phyloP scores from a whole-genome alignment of 2,113 vertebrate species.

The Isichthys henryi region DNA sequence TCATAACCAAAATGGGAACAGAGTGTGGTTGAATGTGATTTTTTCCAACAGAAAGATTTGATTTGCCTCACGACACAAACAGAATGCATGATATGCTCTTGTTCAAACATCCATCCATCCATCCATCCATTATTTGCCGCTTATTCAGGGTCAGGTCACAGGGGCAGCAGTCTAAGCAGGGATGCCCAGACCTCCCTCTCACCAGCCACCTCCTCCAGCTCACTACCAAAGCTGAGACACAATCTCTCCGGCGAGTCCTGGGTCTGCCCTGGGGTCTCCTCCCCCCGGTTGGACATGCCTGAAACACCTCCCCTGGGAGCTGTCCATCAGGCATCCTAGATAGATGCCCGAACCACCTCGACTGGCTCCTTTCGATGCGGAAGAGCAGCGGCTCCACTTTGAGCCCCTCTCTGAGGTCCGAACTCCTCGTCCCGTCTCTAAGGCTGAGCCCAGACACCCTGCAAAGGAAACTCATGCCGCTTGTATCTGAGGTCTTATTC shows the following conservation, averaged over 20 bases:
- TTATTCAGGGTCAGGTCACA: not conserved
- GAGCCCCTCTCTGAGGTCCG: too few species aligned
- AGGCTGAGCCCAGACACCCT: not conserved
- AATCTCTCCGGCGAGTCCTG: not conserved
- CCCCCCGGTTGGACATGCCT: too few species aligned
- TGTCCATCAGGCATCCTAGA: too few species aligned
- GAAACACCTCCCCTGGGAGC: too few species aligned
- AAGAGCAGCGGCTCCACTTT: too few species aligned
- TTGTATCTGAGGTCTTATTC: not conserved
- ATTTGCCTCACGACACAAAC: not conserved
- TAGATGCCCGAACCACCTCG: too few species aligned
- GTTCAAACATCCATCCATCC: not conserved
- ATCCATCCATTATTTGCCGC: too few species aligned
- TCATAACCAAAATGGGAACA: not conserved
- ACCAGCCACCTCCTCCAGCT: not conserved
- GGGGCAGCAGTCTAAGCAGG: not conserved
- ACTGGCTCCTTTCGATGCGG: too few species aligned
- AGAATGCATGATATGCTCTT: not conserved
- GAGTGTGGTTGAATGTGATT: not conserved
- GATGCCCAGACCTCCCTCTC: not conserved
- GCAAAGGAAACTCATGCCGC: not conserved
- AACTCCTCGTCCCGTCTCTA: not conserved
- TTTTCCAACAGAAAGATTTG: not conserved
- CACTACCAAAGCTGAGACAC: not conserved
- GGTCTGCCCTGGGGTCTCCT: not conserved